Evolutionary conservation across 2,888 invertebrate genomes (phyloP).

Genomic region (Lasioglossum pauxillum): DNA sequence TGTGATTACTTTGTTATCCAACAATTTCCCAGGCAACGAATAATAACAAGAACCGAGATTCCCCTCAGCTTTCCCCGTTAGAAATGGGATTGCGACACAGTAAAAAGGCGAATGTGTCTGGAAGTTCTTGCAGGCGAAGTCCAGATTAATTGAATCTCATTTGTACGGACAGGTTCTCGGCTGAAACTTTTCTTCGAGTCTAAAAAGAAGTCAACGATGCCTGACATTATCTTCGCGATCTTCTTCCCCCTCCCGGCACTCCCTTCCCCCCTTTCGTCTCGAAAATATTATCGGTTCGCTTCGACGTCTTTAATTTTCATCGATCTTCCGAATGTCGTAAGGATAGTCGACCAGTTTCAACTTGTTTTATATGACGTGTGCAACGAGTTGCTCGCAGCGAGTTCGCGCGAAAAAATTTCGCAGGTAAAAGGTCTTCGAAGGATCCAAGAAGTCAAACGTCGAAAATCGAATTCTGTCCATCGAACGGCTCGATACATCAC

Average conservation of each 20-base stretch:
- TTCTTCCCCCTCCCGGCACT: neutral
- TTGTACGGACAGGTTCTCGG: constrained; percentile 13
- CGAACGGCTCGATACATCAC: neutral
- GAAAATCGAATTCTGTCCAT: neutral
- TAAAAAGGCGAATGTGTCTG: constrained; percentile 15
- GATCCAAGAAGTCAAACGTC: neutral
- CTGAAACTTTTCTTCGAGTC: neutral
- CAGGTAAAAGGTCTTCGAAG: neutral
- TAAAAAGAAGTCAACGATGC: neutral
- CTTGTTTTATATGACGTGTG: neutral
- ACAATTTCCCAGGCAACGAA: neutral
- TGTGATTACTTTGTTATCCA: neutral
- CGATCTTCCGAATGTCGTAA: neutral
- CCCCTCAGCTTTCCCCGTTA: neutral
- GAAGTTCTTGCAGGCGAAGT: neutral
- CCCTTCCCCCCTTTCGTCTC: neutral
- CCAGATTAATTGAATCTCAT: constrained; percentile 22
- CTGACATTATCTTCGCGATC: neutral
- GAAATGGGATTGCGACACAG: neutral
- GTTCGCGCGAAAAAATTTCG: neutral
- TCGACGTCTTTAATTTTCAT: neutral
- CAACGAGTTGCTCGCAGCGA: neutral
- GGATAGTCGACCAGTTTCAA: neutral
- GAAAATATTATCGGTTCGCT: neutral
- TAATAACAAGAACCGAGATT: neutral